Conservation (phyloP, 2,888 invertebrate species). For the Eristalinus sepulchralis region DNA sequence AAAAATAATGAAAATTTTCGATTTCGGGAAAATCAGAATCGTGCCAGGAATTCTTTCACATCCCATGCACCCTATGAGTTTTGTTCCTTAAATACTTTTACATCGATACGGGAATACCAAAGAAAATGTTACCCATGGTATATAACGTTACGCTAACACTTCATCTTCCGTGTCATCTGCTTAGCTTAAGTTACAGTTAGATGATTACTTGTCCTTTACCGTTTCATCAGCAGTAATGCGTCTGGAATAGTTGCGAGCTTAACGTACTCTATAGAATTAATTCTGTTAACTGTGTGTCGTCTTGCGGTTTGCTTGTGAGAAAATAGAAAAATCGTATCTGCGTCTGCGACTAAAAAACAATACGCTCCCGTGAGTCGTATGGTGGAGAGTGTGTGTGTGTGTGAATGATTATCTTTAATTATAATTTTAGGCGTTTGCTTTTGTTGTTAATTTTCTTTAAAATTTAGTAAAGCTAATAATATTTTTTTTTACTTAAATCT, state of each 20-base stretch:
- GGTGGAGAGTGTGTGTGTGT: conserved; percentile 4
- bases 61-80: conserved; percentile 27
- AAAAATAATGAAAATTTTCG: conserved; percentile 51
- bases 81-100: conserved; percentile 11
- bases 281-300: conserved; percentile 59
- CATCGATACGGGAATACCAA: conserved; percentile 2
- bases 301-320: conserved; percentile 27
- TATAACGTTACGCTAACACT: conserved; percentile 15
- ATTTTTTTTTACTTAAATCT: conserved; percentile 3
- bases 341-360: not conserved
- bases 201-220: conserved; percentile 10
- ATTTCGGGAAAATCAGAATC: conserved; percentile 43
- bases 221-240: conserved; percentile 17
- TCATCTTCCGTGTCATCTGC: conserved; percentile 4
- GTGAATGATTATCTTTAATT: conserved; percentile 15
- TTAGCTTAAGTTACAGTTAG: conserved; percentile 41
- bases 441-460: conserved; percentile 19
- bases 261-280: conserved; percentile 49
- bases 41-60: conserved; percentile 27
- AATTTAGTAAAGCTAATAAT: conserved; percentile 59
- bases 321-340: conserved; percentile 33
- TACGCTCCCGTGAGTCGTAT: not conserved
- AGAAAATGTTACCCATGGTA: conserved; percentile 49
- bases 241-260: conserved; percentile 40
- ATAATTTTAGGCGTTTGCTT: not conserved